These are phyloP conservation scores for Camponotus floridanus DNA, from an alignment of 1,140 invertebrate genomes.

Conservation along the genomic window DNA sequence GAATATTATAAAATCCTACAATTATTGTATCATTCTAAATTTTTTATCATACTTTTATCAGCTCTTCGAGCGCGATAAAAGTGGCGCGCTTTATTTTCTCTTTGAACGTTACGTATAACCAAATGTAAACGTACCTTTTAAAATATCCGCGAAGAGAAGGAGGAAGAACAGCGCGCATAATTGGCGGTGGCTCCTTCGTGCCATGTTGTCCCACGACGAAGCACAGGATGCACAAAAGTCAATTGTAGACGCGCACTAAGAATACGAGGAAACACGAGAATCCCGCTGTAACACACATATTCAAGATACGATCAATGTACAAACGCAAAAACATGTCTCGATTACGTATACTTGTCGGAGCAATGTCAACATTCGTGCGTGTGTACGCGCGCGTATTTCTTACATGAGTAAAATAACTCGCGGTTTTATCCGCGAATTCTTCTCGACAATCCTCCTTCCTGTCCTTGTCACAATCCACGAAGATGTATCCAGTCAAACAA, in stretches of 20 bases:
- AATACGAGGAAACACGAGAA: conserved; percentile 31
- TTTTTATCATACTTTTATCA: neutral
- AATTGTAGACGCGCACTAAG: conserved; percentile 54
- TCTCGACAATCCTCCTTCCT: neutral
- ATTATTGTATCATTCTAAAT: neutral
- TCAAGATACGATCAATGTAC: conserved; percentile 22
- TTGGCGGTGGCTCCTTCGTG: conserved; percentile 41
- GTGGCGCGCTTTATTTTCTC: no score
- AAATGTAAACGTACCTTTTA: conserved; percentile 58
- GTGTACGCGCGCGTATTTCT: no score
- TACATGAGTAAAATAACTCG: neutral
- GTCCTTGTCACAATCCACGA: neutral
- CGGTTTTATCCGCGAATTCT: neutral
- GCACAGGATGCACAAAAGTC: conserved; percentile 51
- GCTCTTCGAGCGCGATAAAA: neutral
- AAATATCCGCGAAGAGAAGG: conserved; percentile 40
- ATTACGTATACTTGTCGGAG: no score
- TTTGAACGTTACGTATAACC: neutral
- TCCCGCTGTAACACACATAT: conserved; percentile 52
- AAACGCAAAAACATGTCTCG: neutral
- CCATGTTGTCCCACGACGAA: conserved; percentile 61
- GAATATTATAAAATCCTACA: neutral
- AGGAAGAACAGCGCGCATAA: conserved; percentile 47
- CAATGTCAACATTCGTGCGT: no score
- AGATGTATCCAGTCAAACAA: neutral